Conservation (phyloP, 2,797 vertebrate species). For the Sciurus carolinensis region DNA sequence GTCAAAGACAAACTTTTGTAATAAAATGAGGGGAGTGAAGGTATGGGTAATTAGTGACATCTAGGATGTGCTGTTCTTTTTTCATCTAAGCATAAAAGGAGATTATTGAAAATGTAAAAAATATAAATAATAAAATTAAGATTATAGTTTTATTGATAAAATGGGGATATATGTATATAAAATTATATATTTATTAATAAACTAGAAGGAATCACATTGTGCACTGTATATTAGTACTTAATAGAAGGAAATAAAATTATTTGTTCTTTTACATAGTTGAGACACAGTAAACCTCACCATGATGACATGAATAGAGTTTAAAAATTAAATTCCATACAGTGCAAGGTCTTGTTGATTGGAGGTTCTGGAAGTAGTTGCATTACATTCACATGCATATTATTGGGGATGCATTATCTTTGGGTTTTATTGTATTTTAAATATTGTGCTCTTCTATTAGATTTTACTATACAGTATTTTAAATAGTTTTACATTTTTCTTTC, state of each 20-base stretch:
- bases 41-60: background rate
- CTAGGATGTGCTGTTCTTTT: background rate
- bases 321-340: background rate
- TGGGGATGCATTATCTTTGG: background rate
- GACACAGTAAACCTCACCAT: background rate
- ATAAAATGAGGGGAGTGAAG: background rate
- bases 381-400: background rate
- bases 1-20: background rate
- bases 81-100: background rate
- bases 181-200: background rate
- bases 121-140: background rate
- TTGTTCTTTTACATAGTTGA: background rate
- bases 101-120: background rate
- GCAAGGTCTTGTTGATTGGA: background rate
- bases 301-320: background rate
- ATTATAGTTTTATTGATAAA: background rate
- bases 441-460: background rate
- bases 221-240: too few relatives aligned
- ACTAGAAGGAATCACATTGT: background rate
- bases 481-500: conserved; percentile 20
- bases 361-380: background rate
- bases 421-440: background rate
- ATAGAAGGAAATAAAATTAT: background rate
- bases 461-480: background rate
- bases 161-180: background rate